Conservation (phyloP, 2,888 invertebrate species). For the Lycaena phlaeas region DNA sequence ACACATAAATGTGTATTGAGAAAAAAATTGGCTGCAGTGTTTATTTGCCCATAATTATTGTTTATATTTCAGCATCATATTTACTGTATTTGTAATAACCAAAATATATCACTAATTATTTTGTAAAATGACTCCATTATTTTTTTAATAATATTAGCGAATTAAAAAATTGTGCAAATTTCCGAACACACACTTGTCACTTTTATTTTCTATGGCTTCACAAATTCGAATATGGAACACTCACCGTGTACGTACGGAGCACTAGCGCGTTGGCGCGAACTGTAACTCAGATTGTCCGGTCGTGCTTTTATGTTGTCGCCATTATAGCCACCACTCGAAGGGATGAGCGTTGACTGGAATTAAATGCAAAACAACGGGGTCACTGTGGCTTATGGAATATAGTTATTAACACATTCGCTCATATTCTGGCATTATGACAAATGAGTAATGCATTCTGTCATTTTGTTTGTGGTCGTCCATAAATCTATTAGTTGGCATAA, state of each 20-base stretch:
- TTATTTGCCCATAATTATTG: too few relatives aligned
- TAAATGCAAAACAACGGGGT: conserved; percentile 26
- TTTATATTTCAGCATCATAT: too few relatives aligned
- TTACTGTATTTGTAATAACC: too few relatives aligned
- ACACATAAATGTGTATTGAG: too few relatives aligned
- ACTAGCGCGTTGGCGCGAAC: conserved; percentile 50
- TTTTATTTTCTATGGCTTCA: conserved; percentile 11
- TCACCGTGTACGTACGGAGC: conserved; percentile 62
- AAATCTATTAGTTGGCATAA: too few relatives aligned
- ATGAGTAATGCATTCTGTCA: conserved; percentile 10
- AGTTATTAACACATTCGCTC: conserved; percentile 20
- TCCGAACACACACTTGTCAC: conserved; percentile 9
- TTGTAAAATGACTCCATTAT: too few relatives aligned
- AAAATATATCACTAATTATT: too few relatives aligned
- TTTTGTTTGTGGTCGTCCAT: conserved; percentile 3
- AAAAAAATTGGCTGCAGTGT: too few relatives aligned
- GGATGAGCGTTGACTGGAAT: conserved; percentile 26
- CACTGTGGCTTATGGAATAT: conserved; percentile 20
- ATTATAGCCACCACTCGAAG: conserved; percentile 43
- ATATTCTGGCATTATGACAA: conserved; percentile 15
- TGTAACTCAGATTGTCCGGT: conserved; percentile 32
- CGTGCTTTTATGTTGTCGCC: conserved; percentile 45
- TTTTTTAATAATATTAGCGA: not conserved
- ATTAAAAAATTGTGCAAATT: not conserved
- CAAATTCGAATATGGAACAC: conserved; percentile 15